Conservation (phyloP, 2,797 vertebrate genomes). For the Hozukius guyotensis region DNA sequence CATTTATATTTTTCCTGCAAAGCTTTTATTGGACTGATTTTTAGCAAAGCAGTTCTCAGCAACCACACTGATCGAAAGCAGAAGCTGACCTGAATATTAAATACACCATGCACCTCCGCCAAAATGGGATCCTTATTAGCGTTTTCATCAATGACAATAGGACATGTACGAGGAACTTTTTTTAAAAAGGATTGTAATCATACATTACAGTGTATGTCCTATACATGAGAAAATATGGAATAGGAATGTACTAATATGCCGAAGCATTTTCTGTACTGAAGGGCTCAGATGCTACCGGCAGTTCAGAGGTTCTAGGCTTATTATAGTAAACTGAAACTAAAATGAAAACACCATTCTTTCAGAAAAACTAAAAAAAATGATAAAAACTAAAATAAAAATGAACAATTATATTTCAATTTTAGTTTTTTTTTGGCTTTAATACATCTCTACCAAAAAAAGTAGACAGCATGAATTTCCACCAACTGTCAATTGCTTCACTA, state of each 20-base stretch:
- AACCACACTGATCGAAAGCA: constrained; percentile 1
- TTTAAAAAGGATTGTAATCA: background rate
- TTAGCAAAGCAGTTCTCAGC: constrained; percentile 8
- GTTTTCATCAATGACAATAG: background rate
- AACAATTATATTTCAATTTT: no score
- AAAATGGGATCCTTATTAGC: background rate
- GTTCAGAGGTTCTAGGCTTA: background rate
- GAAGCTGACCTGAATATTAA: background rate
- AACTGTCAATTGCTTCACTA: no score
- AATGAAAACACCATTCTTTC: no score
- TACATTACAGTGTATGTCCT: background rate
- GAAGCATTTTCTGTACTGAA: background rate
- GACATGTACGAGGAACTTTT: background rate
- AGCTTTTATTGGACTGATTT: constrained; percentile 38
- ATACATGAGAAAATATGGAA: background rate
- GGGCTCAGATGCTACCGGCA: background rate
- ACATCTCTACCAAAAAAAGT: no score
- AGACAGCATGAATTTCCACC: no score
- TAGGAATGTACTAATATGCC: no score
- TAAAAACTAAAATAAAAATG: no score
- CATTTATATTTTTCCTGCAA: constrained; percentile 38
- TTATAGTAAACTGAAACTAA: no score
- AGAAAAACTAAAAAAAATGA: no score
- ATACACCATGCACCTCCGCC: background rate
- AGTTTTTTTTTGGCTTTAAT: no score